Conservation (phyloP, 2,797 vertebrate genomes). For the Catostomus latipinnis region DNA sequence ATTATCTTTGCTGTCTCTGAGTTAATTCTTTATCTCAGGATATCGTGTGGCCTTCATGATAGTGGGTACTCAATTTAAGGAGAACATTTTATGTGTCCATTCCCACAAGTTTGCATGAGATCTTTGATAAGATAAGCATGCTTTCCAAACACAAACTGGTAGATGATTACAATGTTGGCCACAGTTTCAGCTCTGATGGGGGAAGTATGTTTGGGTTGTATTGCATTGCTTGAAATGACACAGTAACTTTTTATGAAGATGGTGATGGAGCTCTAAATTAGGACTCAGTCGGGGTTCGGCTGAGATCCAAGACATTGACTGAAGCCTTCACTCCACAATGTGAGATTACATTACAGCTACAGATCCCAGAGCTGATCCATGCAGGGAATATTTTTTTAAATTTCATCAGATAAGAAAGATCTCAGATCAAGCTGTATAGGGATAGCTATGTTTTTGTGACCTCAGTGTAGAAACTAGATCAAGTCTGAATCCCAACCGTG, state of each 20-base stretch:
- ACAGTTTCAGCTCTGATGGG: constrained; percentile 8
- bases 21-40: constrained; percentile 27
- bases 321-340: constrained; percentile 28
- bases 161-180: constrained; percentile 42
- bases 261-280: background rate
- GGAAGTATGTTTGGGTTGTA: constrained; percentile 2
- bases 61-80: background rate
- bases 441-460: constrained; percentile 26
- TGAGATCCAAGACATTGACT: constrained; percentile 36
- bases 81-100: constrained; percentile 18
- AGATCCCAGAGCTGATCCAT: constrained; percentile 29
- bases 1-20: constrained; percentile 7
- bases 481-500: constrained; percentile 14
- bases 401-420: constrained; percentile 37
- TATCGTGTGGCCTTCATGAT: constrained; percentile 34
- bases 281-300: constrained; percentile 26
- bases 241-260: constrained; percentile 6
- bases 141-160: constrained; percentile 34
- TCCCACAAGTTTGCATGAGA: constrained; percentile 23
- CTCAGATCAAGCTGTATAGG: constrained; percentile 25
- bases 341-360: constrained; percentile 23
- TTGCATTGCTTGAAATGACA: constrained; percentile 6
- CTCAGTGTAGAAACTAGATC: constrained; percentile 23
- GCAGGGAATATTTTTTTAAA: constrained; percentile 13
- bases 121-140: constrained; percentile 53